phyloP scores from a whole-genome alignment of 2,888 invertebrate genomes.

The Meloe dianella region DNA sequence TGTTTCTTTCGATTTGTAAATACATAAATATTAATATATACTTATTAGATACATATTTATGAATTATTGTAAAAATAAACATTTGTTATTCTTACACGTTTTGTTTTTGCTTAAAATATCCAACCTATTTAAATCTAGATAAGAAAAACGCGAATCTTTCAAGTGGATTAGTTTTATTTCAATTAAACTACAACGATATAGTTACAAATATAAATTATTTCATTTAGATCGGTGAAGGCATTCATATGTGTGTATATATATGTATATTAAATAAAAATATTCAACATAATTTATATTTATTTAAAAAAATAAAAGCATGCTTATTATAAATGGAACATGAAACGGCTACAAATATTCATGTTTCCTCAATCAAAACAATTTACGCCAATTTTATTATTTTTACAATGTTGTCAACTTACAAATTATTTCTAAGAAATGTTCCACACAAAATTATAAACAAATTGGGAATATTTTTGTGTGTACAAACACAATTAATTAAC shows the following conservation, averaged over 20 bases:
- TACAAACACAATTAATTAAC: conserved; percentile 72
- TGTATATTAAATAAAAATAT: conserved; percentile 13
- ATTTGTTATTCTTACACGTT: not conserved
- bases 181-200: conserved; percentile 23
- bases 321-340: conserved; percentile 27
- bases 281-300: conserved; percentile 22
- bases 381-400: conserved; percentile 10
- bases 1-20: conserved; percentile 10
- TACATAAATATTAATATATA: not conserved
- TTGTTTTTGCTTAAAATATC: not conserved
- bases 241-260: not conserved
- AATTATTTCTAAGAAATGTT: conserved; percentile 18
- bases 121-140: not conserved
- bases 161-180: not conserved
- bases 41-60: conserved; percentile 1
- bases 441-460: not conserved
- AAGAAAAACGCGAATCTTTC: not conserved
- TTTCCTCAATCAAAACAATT: conserved; percentile 23
- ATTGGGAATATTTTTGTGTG: not conserved
- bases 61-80: conserved; percentile 11
- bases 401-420: conserved; percentile 21
- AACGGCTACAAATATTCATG: conserved; percentile 21
- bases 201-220: conserved; percentile 30
- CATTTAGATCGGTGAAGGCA: conserved; percentile 11
- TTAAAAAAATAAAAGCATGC: conserved; percentile 23